Base-by-base conservation (phyloP, 37 sponge, comb jelly and placozoan genomes). In the Axinella damicornis region DNA sequence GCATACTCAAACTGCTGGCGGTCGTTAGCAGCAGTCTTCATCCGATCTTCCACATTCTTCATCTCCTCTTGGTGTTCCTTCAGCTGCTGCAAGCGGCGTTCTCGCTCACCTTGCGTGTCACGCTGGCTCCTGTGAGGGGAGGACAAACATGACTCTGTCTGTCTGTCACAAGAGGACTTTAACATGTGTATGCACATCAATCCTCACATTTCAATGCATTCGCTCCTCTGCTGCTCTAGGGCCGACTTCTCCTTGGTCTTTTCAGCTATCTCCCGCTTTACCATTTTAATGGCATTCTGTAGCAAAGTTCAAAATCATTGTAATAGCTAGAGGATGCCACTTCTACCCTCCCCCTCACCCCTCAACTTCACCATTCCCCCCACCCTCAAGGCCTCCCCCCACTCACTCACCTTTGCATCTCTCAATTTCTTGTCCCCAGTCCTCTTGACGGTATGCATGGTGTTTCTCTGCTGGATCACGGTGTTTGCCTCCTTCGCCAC, bases 61-160 rank as follows among this genome's bases (percentile, higher is more conserved):
- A 90, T 0, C n/a, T 79, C 28, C 53, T 41, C 71, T 68, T 53
- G 36, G 27, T 2, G 70, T 27, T 78, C 75, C 32, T 73, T 39
- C 59, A 79, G 39, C 57, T 36, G 5, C 69, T 73, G 36, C 30
- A 38, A 64, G 52, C 79, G 70, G 46, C 20, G 40, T 32, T 78
- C 85, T 24, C 46, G 57, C 80, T 90, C 90, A 20, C 90, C 85
- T 18, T 39, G 57, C 33, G 30, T 54, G 33, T 83, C 75, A 0
- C 66, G 31, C 75, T 83, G 74, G 41, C 75, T 83, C 84, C 84
- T 83, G 46, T 46, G 9, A 46, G 9, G 46, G n/a, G n/a, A n/a
- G n/a, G n/a, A n/a, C n/a, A n/a, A n/a, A 9, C 4, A 46, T 46
- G 46, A 9, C 6, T 46, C 46, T 46, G 46, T 46, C 46, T 46